Conservation (phyloP, 2,888 invertebrate species). For the Pristionchus maxplancki region DNA sequence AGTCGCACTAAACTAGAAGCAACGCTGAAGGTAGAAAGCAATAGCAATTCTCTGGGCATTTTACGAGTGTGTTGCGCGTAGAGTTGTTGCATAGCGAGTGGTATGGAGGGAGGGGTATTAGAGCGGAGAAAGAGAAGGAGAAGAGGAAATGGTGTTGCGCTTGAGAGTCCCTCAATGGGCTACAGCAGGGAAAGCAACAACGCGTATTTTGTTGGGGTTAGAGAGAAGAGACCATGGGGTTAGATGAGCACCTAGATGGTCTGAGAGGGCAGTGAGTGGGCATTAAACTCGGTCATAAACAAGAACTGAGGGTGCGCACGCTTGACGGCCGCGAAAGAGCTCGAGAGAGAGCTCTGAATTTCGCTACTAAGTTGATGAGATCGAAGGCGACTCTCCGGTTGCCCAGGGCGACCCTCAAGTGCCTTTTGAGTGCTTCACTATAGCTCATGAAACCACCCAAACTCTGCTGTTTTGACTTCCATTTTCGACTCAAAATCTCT, state of each 20-base stretch:
- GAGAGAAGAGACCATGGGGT: not conserved
- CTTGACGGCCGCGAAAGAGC: not conserved
- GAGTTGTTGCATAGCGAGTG: slow-evolving; percentile 7
- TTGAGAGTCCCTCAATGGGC: not conserved
- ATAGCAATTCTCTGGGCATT: not conserved
- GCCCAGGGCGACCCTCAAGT: no score
- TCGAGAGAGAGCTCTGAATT: no score
- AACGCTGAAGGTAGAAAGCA: not conserved
- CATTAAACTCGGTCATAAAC: slow-evolving; percentile 33
- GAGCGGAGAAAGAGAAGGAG: not conserved
- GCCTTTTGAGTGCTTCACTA: no score
- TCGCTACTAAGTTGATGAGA: no score
- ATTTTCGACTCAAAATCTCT: not conserved
- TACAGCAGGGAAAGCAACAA: not conserved
- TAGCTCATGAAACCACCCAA: no score
- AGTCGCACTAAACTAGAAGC: no score
- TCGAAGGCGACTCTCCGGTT: no score
- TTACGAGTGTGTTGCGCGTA: slow-evolving; percentile 7
- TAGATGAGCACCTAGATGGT: not conserved
- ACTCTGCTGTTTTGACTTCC: no score
- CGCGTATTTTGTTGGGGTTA: not conserved
- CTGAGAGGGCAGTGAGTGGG: not conserved
- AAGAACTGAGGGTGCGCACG: not conserved
- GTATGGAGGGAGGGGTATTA: slow-evolving; percentile 16
- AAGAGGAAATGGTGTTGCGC: slow-evolving; percentile 28